Base-by-base conservation (phyloP, 1,140 invertebrate genomes). In the Drosophila mayri region DNA sequence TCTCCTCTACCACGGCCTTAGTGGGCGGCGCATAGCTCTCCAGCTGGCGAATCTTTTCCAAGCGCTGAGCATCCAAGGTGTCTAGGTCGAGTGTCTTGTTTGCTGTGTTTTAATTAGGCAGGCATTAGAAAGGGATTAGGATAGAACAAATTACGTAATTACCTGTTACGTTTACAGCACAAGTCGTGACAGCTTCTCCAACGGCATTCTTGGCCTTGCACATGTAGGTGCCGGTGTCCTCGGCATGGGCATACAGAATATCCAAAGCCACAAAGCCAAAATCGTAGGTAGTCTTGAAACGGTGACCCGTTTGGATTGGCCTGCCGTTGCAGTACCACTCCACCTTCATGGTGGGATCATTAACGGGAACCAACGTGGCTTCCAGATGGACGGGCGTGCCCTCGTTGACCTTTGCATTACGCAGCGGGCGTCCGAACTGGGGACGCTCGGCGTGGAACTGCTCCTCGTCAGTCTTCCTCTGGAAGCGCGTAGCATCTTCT, bases 261-360 rank as follows among this genome's bases (percentile, higher is more conserved):
- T 99, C 98, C 40, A 99, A 93, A 57, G 98, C 97, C 9, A 99
- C 98, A 93, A 98, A 99, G 67, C 98, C 98, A 94, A 99, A 99
- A 92, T 99, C 98, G 88, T 99, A 98, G 8, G 97, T 97, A 10
- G 97, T 98, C 92, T 98, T 97, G 93, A 98, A 98, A 76, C 97
- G 95, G 86, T 98, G 97, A 80, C 97, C 97, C 88, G 97, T 97
- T 80, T 96, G 96, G 79, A 99, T 95, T 2, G 98, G 97, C 82
- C 95, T 95, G 59, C 98, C 98, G 93, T 99, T 98, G 90, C 97
- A 96, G 93, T 95, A 98, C 98, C 98, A 99, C 93, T 99, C 98
- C 22, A 99, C 97, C 65, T 96, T 95, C 97, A 99, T 98, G 1
- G 97, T 98, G 7, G 97, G 97, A 93, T 99, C 98, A 92, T 98